Evolutionary conservation across 2,113 vertebrate species (phyloP), one percentile per base, ranked within the genome.

Genomic region (Calidris pygmaea): DNA sequence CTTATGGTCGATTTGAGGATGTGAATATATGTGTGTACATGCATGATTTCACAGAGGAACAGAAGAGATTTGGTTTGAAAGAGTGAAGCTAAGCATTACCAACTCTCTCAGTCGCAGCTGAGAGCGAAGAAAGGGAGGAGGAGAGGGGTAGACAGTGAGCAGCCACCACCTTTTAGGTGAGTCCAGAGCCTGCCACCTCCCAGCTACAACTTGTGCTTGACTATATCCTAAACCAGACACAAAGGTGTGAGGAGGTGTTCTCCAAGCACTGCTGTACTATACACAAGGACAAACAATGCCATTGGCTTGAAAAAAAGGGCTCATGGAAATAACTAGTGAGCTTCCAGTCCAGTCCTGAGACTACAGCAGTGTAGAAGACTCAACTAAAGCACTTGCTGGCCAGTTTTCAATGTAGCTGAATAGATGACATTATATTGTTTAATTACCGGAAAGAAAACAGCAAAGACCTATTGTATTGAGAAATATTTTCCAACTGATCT

Each of bases 401-500:
- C 53, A 65, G 53, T 47, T 91, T 94, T 94, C 74, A 32, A 5
- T 41, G 26, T 3, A 70, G 67, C 55, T 91, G 75, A 83, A 91
- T 5, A 0, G 1, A 50, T 87, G 63, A 70, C 63, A 90, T 95
- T 87, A 47, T 34, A 41, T 62, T 87, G 74, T 93, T 96, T 88
- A 95, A 95, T 82, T 62, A 81, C 90, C 9, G 23, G 95, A 96
- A 96, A 95, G 85, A 76, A 88, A 94, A 59, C 45, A 88, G 53
- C 0, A 0, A 71, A 85, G 56, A 20, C 20, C 83, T 68, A 82
- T 95, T 93, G 66, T 93, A 81, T 4, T 60, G 30, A 92, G 73
- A 93, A 95, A 93, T 94, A 96, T 65, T 96, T 97, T 94, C 94
- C 95, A 89, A 5, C 73, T 85, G 45, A 95, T 74, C 48, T 85